phyloP scores from a whole-genome alignment of 2,113 vertebrate genomes.

The Callopanchax toddi region DNA sequence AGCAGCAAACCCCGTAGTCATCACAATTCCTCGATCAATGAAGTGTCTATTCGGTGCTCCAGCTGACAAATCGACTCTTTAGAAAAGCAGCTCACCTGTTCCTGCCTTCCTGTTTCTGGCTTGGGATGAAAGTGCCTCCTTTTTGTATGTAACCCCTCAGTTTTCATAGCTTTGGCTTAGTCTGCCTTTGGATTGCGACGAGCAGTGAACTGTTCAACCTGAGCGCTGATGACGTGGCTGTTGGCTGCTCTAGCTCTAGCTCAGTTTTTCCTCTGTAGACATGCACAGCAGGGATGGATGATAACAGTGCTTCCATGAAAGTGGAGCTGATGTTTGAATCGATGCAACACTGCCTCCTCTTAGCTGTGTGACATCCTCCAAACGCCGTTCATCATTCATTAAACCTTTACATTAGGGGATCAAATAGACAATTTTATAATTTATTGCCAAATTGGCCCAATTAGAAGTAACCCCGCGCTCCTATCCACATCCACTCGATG shows the following conservation, averaged over 20 bases:
- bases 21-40: constrained; percentile 61
- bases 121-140: constrained; percentile 23
- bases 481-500: constrained; percentile 4
- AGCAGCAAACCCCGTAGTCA: constrained; percentile 46
- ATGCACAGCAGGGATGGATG: constrained; percentile 37
- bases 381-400: not conserved
- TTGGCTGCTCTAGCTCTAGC: constrained; percentile 27
- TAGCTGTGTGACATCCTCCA: not conserved
- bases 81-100: constrained; percentile 10
- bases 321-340: constrained; percentile 33
- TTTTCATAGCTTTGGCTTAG: constrained; percentile 41
- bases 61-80: constrained; percentile 53
- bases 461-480: not conserved
- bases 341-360: constrained; percentile 8
- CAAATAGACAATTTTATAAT: not conserved
- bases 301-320: constrained; percentile 34
- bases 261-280: constrained; percentile 40
- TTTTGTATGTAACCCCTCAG: constrained; percentile 12
- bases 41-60: constrained; percentile 44
- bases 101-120: constrained; percentile 17
- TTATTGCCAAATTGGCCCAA: constrained; percentile 5
- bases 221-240: constrained; percentile 42
- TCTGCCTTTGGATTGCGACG: constrained; percentile 29
- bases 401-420: not conserved
- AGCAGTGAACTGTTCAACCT: constrained; percentile 28